Evolutionary conservation across 2,113 vertebrate species (phyloP), one percentile per base, ranked within the genome.

Genomic region (Platichthys stellatus): DNA sequence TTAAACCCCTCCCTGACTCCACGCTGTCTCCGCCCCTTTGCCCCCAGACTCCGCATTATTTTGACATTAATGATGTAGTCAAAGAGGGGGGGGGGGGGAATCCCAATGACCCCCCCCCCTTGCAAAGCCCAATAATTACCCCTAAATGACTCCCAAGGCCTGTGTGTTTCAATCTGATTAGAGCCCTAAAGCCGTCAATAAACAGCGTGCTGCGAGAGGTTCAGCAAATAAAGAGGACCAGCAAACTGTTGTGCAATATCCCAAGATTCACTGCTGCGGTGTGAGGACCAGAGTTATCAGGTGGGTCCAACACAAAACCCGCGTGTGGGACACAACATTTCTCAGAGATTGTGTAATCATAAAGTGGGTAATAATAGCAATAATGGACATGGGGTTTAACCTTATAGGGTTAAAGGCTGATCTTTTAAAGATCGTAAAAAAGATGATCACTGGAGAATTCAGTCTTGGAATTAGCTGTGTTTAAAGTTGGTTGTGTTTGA

Each of bases 141-240:
- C 93, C 92, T 93, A 95, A 97, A 96, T 93, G 94, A 94, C 95
- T 91, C 82, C 90, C 58, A 90, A 89, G 95, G 92, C 93, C 92
- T 94, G 93, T 90, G 95, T 95, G 95, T 94, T 96, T 94, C 90
- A 91, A 93, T 94, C 95, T 96, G 96, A 96, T 97, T 96, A 96
- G 93, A 94, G 94, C 91, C 94, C 95, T 56, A 91, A 92, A 92
- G 94, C 93, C 89, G 94, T 95, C 95, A 94, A 95, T 94, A 95
- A 95, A 94, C 93, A 89, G 88, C 91, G 82, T 91, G 63, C 88
- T 86, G 92, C 85, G 84, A 95, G 93, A 85, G 90, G 92, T 90
- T 93, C 93, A 92, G 93, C 92, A 81, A 89, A 79, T 83, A 88
- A 90, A 86, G 82, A 89, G 87, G 66, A 67, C 57, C 75, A 68